Base-by-base conservation (phyloP, 2,888 invertebrate species). In the Cerceris ruficornis region DNA sequence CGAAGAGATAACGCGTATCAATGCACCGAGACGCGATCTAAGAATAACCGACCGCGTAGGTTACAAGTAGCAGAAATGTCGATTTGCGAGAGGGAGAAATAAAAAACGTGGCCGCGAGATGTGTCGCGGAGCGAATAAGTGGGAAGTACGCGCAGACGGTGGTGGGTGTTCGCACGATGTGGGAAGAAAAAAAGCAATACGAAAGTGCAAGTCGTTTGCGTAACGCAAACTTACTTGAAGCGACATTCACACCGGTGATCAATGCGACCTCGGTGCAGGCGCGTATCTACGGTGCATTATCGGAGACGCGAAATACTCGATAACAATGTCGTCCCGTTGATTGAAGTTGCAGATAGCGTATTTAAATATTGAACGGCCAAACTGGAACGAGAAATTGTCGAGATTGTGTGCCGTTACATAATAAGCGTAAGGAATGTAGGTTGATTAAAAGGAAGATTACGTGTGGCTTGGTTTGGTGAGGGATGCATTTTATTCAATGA, bases 171-270 rank as follows among this genome's bases (percentile, higher is more conserved):
- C 79, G 75, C 69, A 69, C 68, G 77, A 81, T 85, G 86, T 83
- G 87, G 84, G 85, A 87, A 83, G 87, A 81, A 86, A 88, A 28
- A 86, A 85, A 85, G 80, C 74, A 80, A 83, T 76, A 79, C 84
- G 87, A 88, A 87, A 88, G 88, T 87, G 88, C 84, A 88, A 88
- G 85, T 86, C 77, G 87, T 88, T 88, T 88, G 87, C 88, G 87
- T 85, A 88, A 88, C 82, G 76, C 77, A 69, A 68, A 77, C 77
- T 82, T 81, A 81, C 72, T 84, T 84, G 76, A 77, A 52, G 84
- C 76, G 59, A 58, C 75, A 67, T 61, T 79, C 81, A 79, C 77
- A 75, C 54, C 59, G 68, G 11, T 67, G 46, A 69, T 81, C 78
- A 70, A 69, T 46, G 61, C 28, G 58, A 43, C 28, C 15, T 28